Conservation (phyloP, 2,888 invertebrate genomes). For the Homarus gammarus region DNA sequence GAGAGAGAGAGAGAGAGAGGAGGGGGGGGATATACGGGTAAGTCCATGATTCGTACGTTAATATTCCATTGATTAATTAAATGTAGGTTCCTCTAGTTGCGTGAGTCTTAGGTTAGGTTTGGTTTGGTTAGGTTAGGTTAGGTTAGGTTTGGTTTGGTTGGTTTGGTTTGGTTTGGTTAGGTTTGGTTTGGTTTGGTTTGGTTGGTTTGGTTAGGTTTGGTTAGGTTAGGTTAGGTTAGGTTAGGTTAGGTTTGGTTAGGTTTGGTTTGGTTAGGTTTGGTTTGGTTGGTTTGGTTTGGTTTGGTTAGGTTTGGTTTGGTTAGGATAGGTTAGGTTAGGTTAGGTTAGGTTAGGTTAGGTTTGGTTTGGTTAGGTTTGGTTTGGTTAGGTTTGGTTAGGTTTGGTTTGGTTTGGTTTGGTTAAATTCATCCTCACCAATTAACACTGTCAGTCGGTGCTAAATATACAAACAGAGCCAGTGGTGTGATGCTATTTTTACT, state of each 20-base stretch:
- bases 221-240: background rate
- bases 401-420: slow-evolving; percentile 17
- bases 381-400: slow-evolving; percentile 14
- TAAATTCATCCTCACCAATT: too few species aligned
- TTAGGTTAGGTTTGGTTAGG: slow-evolving; percentile 15
- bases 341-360: slow-evolving; percentile 17
- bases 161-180: slow-evolving; percentile 1
- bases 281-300: slow-evolving; percentile 18
- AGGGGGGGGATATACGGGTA: too few species aligned
- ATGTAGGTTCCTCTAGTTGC: too few species aligned
- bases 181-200: slow-evolving; percentile 23
- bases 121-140: slow-evolving; percentile 1
- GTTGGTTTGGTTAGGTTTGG: slow-evolving; percentile 14
- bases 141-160: slow-evolving; percentile 14
- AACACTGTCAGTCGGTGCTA: too few species aligned
- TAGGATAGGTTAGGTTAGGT: slow-evolving; percentile 17
- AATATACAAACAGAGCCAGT: too few species aligned
- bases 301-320: slow-evolving; percentile 21
- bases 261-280: slow-evolving; percentile 23
- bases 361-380: slow-evolving; percentile 21
- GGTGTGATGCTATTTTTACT: too few species aligned
- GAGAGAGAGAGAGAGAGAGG: too few species aligned
- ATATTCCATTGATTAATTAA: too few species aligned
- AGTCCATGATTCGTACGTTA: too few species aligned
- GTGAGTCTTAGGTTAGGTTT: slow-evolving; percentile 6